A percentile compares a stretch with the other conserved stretches of the same genome.
Evolutionary conservation across 2,888 invertebrate species (phyloP).

Genomic region (Eledona agricola): DNA sequence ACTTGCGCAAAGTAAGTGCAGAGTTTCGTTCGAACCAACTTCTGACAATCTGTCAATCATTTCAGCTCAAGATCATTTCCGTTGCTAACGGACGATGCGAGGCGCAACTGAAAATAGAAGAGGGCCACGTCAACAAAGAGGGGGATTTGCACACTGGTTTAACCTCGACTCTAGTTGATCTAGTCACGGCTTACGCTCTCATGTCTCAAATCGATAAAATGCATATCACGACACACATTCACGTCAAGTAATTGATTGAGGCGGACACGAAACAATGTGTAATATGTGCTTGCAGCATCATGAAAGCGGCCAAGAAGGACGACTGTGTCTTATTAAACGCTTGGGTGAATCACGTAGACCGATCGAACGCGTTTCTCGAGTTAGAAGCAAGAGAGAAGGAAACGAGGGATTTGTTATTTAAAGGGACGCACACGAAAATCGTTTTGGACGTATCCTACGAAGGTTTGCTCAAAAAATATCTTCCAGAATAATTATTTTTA

Average conservation of each 20-base stretch:
- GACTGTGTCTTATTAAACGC: constrained; percentile 2
- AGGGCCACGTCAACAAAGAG: constrained; percentile 1
- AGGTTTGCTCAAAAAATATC: too few species aligned
- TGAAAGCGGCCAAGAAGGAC: background rate
- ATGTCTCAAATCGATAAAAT: constrained; percentile 12
- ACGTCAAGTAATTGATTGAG: background rate
- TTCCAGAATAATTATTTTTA: too few species aligned
- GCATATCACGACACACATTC: constrained; percentile 2
- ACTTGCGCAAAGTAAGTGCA: too few species aligned
- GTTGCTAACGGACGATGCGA: constrained; percentile 7
- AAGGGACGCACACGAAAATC: constrained; percentile 16
- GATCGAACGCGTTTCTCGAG: constrained; percentile 8
- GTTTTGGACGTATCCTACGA: too few species aligned
- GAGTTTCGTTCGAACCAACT: too few species aligned
- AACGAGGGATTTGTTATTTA: constrained; percentile 1
- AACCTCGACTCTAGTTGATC: constrained; percentile 6
- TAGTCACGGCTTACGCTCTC: constrained; percentile 1
- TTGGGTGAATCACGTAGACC: background rate
- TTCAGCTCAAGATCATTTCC: constrained; percentile 6
- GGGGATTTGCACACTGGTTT: constrained; percentile 7
- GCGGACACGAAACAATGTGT: too few species aligned
- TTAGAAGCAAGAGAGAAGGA: constrained; percentile 4
- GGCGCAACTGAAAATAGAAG: constrained; percentile 9
- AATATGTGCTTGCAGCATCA: constrained; percentile 3
- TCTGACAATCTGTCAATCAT: too few species aligned